These are phyloP conservation scores for Argya squamiceps DNA, from an alignment of 2,797 vertebrate genomes.

Conservation along the genomic window DNA sequence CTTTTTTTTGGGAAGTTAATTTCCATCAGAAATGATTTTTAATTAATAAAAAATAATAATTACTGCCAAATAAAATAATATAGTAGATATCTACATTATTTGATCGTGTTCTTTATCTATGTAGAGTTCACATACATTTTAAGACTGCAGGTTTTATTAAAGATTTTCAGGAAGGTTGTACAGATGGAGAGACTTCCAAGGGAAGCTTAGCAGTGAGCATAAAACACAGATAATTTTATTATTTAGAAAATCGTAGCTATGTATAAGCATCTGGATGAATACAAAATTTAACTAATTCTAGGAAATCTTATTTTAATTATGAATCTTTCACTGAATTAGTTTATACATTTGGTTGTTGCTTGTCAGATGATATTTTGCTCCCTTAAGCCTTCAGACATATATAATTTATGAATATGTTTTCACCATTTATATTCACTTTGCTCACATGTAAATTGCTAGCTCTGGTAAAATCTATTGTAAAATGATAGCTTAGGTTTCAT, in stretches of 20 bases:
- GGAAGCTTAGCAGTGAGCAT: not conserved
- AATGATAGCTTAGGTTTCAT: conserved; percentile 7
- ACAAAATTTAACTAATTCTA: not conserved
- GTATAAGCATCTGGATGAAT: not conserved
- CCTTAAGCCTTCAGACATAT: not conserved
- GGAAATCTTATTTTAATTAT: not conserved
- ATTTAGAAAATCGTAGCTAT: not conserved
- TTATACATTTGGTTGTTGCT: not conserved
- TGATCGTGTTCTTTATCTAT: not conserved
- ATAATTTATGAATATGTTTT: not conserved
- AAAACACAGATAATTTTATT: not conserved
- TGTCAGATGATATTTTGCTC: not conserved
- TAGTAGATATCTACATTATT: not conserved
- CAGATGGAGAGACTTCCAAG: not conserved
- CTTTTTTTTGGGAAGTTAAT: not conserved
- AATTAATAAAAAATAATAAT: not conserved
- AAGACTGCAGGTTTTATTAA: not conserved
- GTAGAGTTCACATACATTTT: not conserved
- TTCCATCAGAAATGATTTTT: not conserved
- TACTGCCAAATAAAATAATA: not conserved
- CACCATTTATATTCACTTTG: not conserved
- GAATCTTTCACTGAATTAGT: not conserved
- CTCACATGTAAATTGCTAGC: not conserved
- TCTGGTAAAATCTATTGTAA: not conserved
- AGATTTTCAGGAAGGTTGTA: not conserved